Conservation (phyloP, 2,113 vertebrate genomes). For the Megaleporinus macrocephalus region DNA sequence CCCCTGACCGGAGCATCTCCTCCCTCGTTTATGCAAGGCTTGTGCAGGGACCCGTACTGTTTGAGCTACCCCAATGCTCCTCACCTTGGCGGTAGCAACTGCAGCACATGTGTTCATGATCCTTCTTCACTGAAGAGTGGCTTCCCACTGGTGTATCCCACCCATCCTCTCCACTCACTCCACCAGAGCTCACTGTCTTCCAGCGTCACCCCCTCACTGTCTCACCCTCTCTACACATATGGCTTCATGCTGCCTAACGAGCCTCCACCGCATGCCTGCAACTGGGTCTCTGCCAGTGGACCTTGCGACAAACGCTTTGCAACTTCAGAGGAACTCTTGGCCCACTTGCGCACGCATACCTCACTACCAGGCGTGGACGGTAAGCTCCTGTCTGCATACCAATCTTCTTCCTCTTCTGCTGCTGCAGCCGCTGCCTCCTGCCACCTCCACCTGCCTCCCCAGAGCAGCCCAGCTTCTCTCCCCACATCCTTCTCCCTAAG, state of each 20-base stretch:
- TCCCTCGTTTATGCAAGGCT: slow-evolving; percentile 94
- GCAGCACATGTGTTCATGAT: slow-evolving; percentile 92
- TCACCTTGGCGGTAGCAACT: slow-evolving; percentile 88
- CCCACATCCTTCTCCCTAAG: slow-evolving; percentile 88
- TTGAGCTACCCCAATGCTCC: slow-evolving; percentile 91
- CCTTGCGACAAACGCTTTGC: slow-evolving; percentile 96
- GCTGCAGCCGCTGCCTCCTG: slow-evolving; percentile 81
- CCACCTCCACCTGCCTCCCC: slow-evolving; percentile 90
- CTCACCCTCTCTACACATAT: slow-evolving; percentile 93
- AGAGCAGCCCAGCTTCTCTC: slow-evolving; percentile 82
- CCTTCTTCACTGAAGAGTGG: slow-evolving; percentile 84
- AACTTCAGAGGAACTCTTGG: slow-evolving; percentile 93
- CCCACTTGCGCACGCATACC: slow-evolving; percentile 94
- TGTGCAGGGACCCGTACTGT: slow-evolving; percentile 96
- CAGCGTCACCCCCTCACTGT: slow-evolving; percentile 83
- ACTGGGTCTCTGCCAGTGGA: slow-evolving; percentile 95
- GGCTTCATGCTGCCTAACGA: slow-evolving; percentile 98
- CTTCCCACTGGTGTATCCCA: slow-evolving; percentile 91
- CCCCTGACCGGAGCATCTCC: slow-evolving; percentile 93
- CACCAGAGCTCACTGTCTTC: slow-evolving; percentile 85
- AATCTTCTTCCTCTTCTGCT: slow-evolving; percentile 74
- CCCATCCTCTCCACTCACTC: slow-evolving; percentile 89
- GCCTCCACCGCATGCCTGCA: slow-evolving; percentile 91
- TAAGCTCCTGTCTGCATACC: slow-evolving; percentile 89
- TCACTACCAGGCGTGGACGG: slow-evolving; percentile 85